Evolutionary conservation across 2,888 invertebrate genomes (phyloP), one percentile per base, ranked within the genome.

Genomic region (Nudaria mundana): DNA sequence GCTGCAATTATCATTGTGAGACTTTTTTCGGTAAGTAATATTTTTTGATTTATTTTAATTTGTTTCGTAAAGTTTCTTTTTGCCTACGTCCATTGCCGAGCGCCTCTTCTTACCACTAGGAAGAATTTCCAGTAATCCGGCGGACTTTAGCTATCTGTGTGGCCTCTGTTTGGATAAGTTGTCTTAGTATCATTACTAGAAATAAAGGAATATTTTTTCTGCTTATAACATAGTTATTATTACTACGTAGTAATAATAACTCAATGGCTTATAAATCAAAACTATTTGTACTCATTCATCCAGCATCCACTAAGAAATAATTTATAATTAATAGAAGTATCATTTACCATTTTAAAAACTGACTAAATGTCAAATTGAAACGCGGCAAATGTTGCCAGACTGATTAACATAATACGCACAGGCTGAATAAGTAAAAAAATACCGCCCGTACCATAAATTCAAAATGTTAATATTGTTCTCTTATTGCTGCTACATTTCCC

Each of bases 381-480:
- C 32, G 37, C 41, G 23, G 31, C 20, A 29, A 48, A 49, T 48
- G 57, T 51, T 47, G 31, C 37, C 37, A 43, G 61, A 49, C 52
- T 62, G 60, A 74, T 73, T 71, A 72, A 53, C 72, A 70, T 71
- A 63, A 64, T 42, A 50, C 41, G 46, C 41, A 54, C 42, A 58
- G 25, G 45, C 54, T 73, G 64, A 73, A 74, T 74, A 75, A 69
- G 55, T 72, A 63, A 72, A 40, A n/a, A 34, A 7, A 14, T 30
- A 42, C 30, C 36, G 43, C 34, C 37, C 43, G 18, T 39, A 20
- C 36, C 39, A 52, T 55, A 55, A 52, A 55, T 53, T 43, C 44
- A 32, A 47, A 44, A 47, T 30, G 35, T 53, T 53, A 55, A 51
- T 54, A 43, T 46, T 48, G 37, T 33, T 15, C 25, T 32, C 44